Base-by-base conservation (phyloP, 2,797 vertebrate genomes). In the Argentina silus region DNA sequence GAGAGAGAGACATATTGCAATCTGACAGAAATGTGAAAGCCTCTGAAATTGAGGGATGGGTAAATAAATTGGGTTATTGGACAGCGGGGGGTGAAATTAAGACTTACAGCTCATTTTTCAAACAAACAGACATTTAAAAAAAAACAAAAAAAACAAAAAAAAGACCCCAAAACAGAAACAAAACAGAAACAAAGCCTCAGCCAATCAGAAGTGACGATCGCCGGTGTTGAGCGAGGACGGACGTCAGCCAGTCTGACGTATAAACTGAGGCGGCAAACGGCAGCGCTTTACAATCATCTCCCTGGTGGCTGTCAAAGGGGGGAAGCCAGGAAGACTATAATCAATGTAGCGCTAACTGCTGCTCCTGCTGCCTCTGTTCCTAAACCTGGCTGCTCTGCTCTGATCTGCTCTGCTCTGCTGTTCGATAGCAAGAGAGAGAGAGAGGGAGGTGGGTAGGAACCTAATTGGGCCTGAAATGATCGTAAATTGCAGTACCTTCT, bases 391-490 rank as follows among this genome's bases (percentile, higher is more conserved):
- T 55, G 6, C 53, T 15, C 53, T 55, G 6, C 7, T n/a, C 7
- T 15, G 12, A 6, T n/a, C 15, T 55, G 43, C 36, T 65, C 43
- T 17, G 6, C 27, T 63, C 59, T 43, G 15, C 27, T 43, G 15
- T 23, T 71, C 7, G 66, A 36, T 12, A 42, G 23, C 7, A 12
- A 43, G 42, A 43, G 36, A n/a, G 61, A 43, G 61, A 27, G 17
- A 17, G 15, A 51, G 12, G 48, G 66, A 6, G 36, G n/a, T 23
- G 23, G 60, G 59, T 65, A 63, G 73, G 74, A 65, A 71, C 59
- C 68, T 81, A 80, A 86, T 76, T 85, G 70, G 77, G 63, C 79
- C 12, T 75, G 77, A 85, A 83, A 83, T 75, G 47, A 75, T 77
- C 69, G 73, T 73, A 75, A 81, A 86, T 74, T 74, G 64, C 61